These are phyloP conservation scores for Caiman crocodilus DNA, from an alignment of 2,797 vertebrate species.

Conservation along the genomic window DNA sequence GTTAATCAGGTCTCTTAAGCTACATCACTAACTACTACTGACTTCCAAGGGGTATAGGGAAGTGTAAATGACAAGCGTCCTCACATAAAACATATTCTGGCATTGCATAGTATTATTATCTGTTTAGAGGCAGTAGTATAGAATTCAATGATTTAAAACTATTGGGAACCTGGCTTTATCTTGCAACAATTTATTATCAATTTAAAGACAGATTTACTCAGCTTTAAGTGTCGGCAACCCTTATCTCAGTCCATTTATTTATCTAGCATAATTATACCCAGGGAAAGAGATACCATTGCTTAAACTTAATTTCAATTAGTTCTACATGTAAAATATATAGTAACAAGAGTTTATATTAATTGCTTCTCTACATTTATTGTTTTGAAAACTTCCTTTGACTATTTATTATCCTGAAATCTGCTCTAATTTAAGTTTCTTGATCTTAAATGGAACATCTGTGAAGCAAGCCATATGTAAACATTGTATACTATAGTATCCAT, in stretches of 20 bases:
- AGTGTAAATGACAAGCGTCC: neutral
- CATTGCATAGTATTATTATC: neutral
- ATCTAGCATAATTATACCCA: constrained; percentile 51
- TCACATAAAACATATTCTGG: neutral
- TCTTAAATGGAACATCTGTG: constrained; percentile 11
- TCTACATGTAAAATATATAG: constrained; percentile 21
- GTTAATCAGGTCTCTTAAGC: neutral
- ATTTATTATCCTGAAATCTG: neutral
- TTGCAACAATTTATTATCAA: constrained; percentile 21
- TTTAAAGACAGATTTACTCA: constrained; percentile 34
- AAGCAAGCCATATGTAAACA: constrained; percentile 29
- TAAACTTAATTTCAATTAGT: constrained; percentile 54
- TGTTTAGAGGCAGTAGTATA: neutral
- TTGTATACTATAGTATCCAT: constrained; percentile 4
- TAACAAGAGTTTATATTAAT: neutral
- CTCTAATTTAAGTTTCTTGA: constrained; percentile 27
- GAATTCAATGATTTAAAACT: constrained; percentile 1
- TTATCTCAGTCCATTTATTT: constrained; percentile 56
- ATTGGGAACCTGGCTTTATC: constrained; percentile 2
- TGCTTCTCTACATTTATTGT: neutral
- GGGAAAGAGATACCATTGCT: neutral
- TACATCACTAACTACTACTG: rapidly evolving
- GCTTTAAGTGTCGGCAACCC: neutral
- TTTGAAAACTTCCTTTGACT: constrained; percentile 27
- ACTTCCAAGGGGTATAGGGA: neutral